Evolutionary conservation across 2,888 invertebrate genomes (phyloP).

Genomic region (Trissolcus brochymenae): DNA sequence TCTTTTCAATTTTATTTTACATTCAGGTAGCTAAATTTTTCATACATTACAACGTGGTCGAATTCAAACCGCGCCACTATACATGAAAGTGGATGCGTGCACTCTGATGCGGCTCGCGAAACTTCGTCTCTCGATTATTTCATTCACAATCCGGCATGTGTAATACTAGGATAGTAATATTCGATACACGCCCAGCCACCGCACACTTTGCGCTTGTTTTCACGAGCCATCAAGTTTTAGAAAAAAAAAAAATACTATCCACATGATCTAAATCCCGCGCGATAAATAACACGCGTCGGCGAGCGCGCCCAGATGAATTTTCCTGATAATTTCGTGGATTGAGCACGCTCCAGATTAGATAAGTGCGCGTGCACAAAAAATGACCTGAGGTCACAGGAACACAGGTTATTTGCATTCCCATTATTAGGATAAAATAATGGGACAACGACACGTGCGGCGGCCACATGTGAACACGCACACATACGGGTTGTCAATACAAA

Average conservation of each 20-base stretch:
- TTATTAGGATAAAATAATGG: conserved; percentile 53
- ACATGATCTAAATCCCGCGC: conserved; percentile 15
- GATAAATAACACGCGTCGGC: conserved; percentile 32
- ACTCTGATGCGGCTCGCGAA: no score
- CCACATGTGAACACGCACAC: conserved; percentile 15
- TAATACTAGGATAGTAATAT: not conserved
- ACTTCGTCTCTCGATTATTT: not conserved
- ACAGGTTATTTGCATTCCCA: conserved; percentile 44
- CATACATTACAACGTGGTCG: no score
- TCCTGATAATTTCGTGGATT: conserved; percentile 6
- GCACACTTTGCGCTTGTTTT: conserved; percentile 3
- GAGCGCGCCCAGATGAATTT: conserved; percentile 23
- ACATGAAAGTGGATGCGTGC: no score
- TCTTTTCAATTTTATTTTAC: no score
- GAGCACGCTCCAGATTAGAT: conserved; percentile 24
- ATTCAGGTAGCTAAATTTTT: no score
- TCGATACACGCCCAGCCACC: not conserved
- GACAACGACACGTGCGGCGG: conserved; percentile 40
- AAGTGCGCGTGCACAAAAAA: conserved; percentile 23
- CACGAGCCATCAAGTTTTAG: conserved; percentile 13
- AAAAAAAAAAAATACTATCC: conserved; percentile 14
- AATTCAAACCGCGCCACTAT: no score
- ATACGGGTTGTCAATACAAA: conserved; percentile 33
- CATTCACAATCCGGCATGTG: not conserved
- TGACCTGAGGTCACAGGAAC: conserved; percentile 40